Conservation (phyloP, 1,140 invertebrate genomes). For the Leptinotarsa undecemlineata region DNA sequence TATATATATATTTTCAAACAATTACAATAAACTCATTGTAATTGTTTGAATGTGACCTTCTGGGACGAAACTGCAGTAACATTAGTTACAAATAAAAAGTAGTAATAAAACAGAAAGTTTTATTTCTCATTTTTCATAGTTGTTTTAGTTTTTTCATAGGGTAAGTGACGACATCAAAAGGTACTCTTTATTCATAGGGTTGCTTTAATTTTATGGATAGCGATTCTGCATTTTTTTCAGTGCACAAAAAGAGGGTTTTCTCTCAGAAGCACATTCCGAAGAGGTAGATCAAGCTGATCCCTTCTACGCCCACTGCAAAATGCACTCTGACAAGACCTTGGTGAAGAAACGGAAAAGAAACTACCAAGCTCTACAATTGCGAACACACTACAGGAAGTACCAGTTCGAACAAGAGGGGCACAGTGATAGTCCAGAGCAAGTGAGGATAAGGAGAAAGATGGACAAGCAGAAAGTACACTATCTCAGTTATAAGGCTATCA, state of each 20-base stretch:
- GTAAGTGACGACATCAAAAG: too few relatives aligned
- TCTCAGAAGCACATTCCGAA: conserved; percentile 91
- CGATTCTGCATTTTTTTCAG: conserved; percentile 58
- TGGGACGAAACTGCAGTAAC: too few relatives aligned
- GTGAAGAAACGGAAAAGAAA: conserved; percentile 81
- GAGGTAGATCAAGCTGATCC: conserved; percentile 95
- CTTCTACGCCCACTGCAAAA: conserved; percentile 94
- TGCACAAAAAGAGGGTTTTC: conserved; percentile 88
- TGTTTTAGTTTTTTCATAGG: too few relatives aligned
- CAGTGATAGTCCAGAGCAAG: conserved; percentile 67
- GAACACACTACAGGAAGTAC: conserved; percentile 71
- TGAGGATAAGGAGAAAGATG: conserved; percentile 77
- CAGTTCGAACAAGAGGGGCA: conserved; percentile 60
- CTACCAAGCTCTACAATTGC: conserved; percentile 84
- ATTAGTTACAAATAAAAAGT: too few relatives aligned
- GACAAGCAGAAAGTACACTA: conserved; percentile 78
- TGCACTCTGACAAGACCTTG: conserved; percentile 84
- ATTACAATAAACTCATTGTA: too few relatives aligned
- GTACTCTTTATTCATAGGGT: too few relatives aligned
- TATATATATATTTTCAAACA: too few relatives aligned
- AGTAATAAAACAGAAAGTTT: too few relatives aligned
- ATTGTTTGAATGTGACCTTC: too few relatives aligned
- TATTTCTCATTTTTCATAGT: too few relatives aligned
- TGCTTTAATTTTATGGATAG: too few relatives aligned
- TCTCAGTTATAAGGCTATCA: conserved; percentile 71